Percentiles rank a stretch among this genome's conserved stretches.
These are phyloP conservation scores for Bombus huntii DNA, from an alignment of 1,140 invertebrate species.

Conservation along the genomic window DNA sequence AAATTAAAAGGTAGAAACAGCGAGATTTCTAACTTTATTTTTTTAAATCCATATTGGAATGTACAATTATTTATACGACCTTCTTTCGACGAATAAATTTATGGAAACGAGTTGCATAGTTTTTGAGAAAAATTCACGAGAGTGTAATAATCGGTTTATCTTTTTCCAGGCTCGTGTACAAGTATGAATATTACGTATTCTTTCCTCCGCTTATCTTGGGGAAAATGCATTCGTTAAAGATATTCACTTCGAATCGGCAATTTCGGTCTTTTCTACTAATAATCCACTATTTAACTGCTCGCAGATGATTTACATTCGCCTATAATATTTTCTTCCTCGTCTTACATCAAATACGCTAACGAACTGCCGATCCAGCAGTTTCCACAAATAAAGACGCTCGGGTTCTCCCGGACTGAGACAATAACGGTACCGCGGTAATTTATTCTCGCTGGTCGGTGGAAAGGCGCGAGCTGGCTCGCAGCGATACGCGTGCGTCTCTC, in stretches of 20 bases:
- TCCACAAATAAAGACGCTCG: conserved; percentile 49
- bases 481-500: conserved; percentile 19
- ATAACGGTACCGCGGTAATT: conserved; percentile 65
- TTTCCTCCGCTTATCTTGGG: too few species aligned
- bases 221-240: too few species aligned
- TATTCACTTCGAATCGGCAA: too few species aligned
- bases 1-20: too few species aligned
- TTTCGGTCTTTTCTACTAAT: background rate
- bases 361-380: background rate
- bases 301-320: background rate
- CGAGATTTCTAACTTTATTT: too few species aligned
- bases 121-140: background rate
- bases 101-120: background rate
- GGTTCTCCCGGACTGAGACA: conserved; percentile 45
- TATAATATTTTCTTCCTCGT: background rate
- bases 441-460: conserved; percentile 55
- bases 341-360: background rate
- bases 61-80: background rate
- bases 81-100: background rate
- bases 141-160: too few species aligned
- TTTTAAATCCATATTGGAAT: too few species aligned
- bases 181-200: too few species aligned
- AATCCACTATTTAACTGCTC: background rate
- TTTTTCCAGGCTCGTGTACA: too few species aligned
- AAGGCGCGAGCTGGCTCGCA: conserved; percentile 20